These are phyloP conservation scores for Riparia riparia DNA, from an alignment of 2,113 vertebrate species.

Conservation along the genomic window DNA sequence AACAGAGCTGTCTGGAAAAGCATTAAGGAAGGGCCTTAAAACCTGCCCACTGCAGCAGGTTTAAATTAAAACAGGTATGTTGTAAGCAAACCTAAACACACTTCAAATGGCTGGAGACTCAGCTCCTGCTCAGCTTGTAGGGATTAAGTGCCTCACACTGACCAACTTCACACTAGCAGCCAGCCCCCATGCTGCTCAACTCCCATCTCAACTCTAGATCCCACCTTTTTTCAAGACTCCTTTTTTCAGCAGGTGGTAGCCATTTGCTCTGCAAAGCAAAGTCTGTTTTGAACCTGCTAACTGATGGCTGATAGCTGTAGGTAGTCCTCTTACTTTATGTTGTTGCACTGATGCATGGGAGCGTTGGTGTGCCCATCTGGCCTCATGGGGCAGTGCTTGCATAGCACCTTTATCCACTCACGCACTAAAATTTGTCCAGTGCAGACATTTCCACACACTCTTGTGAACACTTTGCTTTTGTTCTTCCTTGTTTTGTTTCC, in stretches of 20 bases:
- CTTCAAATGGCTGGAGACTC: neutral
- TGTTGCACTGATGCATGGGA: accelerated
- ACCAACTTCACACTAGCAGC: neutral
- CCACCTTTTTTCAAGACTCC: neutral
- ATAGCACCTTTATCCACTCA: neutral
- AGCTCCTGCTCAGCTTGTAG: neutral
- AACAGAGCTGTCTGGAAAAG: slow-evolving; percentile 60
- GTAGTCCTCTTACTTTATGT: neutral
- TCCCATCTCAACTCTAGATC: neutral
- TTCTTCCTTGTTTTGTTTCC: slow-evolving; percentile 49
- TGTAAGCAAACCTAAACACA: neutral
- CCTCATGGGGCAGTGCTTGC: neutral
- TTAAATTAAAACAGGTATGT: slow-evolving; percentile 48
- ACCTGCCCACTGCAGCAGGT: slow-evolving; percentile 8
- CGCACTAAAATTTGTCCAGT: accelerated
- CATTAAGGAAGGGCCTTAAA: neutral
- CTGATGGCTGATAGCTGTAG: neutral
- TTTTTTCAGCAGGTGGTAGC: neutral
- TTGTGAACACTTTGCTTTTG: slow-evolving; percentile 25
- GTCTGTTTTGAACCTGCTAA: neutral
- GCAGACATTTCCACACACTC: slow-evolving; percentile 1
- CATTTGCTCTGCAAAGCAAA: neutral
- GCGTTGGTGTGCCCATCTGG: neutral
- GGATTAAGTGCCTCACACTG: neutral
- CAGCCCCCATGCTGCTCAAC: neutral